Evolutionary conservation across 2,113 vertebrate species (phyloP).

Genomic region (Trematocara variabile): DNA sequence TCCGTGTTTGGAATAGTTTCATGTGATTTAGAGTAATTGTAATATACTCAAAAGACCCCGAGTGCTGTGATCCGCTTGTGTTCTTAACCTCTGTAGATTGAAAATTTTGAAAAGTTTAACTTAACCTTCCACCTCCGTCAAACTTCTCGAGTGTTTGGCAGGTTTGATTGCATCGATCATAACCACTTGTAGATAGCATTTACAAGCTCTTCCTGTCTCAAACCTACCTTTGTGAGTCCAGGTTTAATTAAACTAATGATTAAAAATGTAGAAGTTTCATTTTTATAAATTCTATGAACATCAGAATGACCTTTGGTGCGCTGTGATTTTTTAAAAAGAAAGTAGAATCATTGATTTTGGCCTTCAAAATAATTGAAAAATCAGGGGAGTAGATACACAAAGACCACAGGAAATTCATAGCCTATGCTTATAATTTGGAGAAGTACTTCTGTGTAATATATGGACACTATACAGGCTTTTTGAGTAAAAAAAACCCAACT

Average conservation of each 20-base stretch:
- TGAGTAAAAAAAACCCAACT: not conserved
- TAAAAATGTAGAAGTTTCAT: not conserved
- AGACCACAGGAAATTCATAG: not conserved
- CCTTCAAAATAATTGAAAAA: not conserved
- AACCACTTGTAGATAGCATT: not conserved
- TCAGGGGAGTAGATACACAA: not conserved
- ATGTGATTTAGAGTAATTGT: slow-evolving; percentile 36
- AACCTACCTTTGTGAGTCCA: not conserved
- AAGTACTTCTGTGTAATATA: not conserved
- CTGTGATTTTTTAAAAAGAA: not conserved
- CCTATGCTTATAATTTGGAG: not conserved
- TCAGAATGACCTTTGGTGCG: not conserved
- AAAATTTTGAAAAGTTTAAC: slow-evolving; percentile 24
- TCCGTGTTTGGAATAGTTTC: slow-evolving; percentile 52
- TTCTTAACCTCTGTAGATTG: slow-evolving; percentile 31
- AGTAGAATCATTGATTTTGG: not conserved
- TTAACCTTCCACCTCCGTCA: not conserved
- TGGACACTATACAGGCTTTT: not conserved
- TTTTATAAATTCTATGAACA: not conserved
- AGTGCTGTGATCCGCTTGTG: not conserved
- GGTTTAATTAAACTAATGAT: not conserved
- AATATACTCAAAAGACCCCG: slow-evolving; percentile 18
- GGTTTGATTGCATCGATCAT: not conserved
- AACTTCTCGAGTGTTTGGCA: not conserved
- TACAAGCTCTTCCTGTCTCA: not conserved